Evolutionary conservation across 2,797 vertebrate genomes (phyloP).

Genomic region (Champsocephalus esox): DNA sequence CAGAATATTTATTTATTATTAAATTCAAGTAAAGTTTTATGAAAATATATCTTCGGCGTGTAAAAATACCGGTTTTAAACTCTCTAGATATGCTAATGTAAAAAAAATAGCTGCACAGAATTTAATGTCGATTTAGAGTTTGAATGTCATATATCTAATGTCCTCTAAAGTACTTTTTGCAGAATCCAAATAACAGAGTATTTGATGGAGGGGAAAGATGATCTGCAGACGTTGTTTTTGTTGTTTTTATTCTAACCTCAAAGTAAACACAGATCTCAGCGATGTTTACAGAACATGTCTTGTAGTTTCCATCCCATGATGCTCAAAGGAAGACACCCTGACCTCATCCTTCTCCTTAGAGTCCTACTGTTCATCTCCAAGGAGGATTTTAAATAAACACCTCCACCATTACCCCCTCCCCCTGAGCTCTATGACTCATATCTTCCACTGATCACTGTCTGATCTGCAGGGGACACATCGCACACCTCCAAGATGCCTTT

Average conservation of each 20-base stretch:
- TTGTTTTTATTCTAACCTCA: too few species aligned
- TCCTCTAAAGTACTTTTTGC: neutral
- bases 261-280: neutral
- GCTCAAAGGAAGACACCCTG: neutral
- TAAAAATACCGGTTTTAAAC: too few species aligned
- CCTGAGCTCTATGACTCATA: constrained; percentile 12
- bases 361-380: constrained; percentile 10
- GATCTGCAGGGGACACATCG: constrained; percentile 79
- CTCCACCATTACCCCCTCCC: constrained; percentile 3
- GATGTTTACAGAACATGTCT: neutral
- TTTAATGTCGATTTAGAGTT: too few species aligned
- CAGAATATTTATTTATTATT: too few species aligned
- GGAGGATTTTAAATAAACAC: constrained; percentile 43
- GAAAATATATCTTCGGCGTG: too few species aligned
- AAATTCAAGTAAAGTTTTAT: too few species aligned
- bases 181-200: neutral
- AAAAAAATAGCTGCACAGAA: too few species aligned
- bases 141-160: too few species aligned
- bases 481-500: constrained; percentile 83
- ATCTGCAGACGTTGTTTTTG: too few species aligned
- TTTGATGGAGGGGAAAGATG: too few species aligned
- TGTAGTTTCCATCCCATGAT: constrained; percentile 14
- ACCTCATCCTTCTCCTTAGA: neutral
- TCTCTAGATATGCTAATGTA: too few species aligned
- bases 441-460: constrained; percentile 40